Percentiles rank a stretch among this genome's conserved stretches.
Conservation (phyloP, 2,797 vertebrate species). For the Mus minutoides region DNA sequence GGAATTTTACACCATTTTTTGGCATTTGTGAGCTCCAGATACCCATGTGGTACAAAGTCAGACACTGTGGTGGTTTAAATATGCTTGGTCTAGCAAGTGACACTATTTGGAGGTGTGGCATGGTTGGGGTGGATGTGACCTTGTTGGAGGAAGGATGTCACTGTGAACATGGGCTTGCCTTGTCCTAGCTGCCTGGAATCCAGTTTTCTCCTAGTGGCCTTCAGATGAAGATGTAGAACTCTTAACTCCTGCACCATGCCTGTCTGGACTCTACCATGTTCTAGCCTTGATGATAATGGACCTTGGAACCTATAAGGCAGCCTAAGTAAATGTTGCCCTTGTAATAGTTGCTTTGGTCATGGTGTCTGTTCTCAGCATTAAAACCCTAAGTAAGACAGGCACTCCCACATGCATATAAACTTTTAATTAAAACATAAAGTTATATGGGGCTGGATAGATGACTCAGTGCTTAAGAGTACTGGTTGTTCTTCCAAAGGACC, state of each 20-base stretch:
- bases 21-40: no score
- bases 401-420: background rate
- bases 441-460: background rate
- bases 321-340: background rate
- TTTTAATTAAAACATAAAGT: background rate
- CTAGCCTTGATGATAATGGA: background rate
- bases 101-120: background rate
- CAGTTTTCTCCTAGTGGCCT: background rate
- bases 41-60: background rate
- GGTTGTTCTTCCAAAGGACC: background rate
- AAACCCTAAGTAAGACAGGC: background rate
- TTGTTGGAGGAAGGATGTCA: background rate
- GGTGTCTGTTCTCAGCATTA: background rate
- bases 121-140: background rate
- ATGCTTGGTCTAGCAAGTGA: background rate
- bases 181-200: background rate
- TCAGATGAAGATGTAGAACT: background rate
- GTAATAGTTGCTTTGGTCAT: background rate
- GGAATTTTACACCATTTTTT: background rate
- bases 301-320: background rate
- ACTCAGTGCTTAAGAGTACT: background rate
- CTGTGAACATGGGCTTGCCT: background rate
- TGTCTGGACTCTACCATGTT: background rate
- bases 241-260: background rate
- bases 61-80: background rate